Conservation (phyloP, 2,888 invertebrate genomes). For the Diploptera punctata region DNA sequence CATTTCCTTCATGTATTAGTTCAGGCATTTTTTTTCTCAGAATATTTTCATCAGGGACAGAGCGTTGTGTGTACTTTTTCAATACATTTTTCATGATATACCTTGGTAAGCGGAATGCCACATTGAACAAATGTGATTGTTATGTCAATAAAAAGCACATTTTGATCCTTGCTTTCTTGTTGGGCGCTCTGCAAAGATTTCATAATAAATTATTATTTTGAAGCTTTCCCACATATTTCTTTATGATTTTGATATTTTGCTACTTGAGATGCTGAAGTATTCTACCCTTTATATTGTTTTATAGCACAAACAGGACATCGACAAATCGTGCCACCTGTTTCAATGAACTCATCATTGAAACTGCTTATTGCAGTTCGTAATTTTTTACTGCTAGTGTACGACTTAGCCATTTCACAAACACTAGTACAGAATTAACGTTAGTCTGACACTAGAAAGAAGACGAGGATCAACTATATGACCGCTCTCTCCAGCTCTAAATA, state of each 20-base stretch:
- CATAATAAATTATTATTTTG: not conserved
- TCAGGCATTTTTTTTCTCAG: not conserved
- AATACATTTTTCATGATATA: not conserved
- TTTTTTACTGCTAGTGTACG: not conserved
- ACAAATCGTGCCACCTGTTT: not conserved
- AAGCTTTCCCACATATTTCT: not conserved
- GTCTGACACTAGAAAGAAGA: no score
- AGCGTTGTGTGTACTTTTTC: constrained; percentile 1
- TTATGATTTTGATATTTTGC: not conserved
- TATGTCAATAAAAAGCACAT: constrained; percentile 13
- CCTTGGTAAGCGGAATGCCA: not conserved
- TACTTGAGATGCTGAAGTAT: constrained; percentile 10
- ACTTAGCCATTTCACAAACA: not conserved
- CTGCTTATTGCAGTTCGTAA: not conserved
- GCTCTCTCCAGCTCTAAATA: no score
- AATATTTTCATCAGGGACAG: constrained; percentile 6
- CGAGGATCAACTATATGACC: no score
- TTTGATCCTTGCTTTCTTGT: not conserved
- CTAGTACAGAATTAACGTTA: not conserved
- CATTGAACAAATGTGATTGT: not conserved
- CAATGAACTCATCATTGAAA: not conserved
- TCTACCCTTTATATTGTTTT: not conserved
- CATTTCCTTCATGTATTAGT: not conserved
- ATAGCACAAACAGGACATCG: not conserved
- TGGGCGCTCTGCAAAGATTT: not conserved